A percentile compares a stretch with the other conserved stretches of the same genome.
These are phyloP conservation scores for Thomomys bottae DNA, from an alignment of 2,113 vertebrate species.

Conservation along the genomic window DNA sequence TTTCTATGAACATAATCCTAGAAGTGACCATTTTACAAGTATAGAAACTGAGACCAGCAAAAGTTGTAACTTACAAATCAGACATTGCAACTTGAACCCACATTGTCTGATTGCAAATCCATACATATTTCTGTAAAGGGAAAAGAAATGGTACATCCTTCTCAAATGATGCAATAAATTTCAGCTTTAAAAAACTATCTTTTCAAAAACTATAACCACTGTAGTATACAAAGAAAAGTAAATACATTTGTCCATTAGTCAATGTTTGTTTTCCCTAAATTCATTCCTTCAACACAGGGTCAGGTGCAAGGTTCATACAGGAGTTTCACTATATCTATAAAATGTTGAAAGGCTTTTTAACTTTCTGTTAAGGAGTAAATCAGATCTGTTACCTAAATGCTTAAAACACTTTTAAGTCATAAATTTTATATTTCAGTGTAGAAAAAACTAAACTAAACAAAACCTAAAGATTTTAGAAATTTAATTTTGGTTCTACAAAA, in stretches of 20 bases:
- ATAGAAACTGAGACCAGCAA: constrained; percentile 32
- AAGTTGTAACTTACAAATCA: constrained; percentile 12
- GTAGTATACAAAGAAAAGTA: neutral
- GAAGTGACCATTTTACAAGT: constrained; percentile 36
- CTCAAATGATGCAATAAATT: constrained; percentile 52
- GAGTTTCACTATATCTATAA: constrained; percentile 55
- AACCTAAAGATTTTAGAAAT: constrained; percentile 50
- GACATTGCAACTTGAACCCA: neutral
- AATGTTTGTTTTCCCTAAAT: neutral
- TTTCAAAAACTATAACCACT: neutral
- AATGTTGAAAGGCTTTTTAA: constrained; percentile 68
- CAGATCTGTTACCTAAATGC: constrained; percentile 60
- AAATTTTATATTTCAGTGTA: constrained; percentile 62
- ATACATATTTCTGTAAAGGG: neutral
- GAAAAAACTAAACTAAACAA: constrained; percentile 66
- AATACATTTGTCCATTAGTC: constrained; percentile 14
- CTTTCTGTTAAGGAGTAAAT: constrained; percentile 67
- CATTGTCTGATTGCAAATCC: neutral
- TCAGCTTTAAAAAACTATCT: constrained; percentile 30
- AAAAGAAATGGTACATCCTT: constrained; percentile 16
- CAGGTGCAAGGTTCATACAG: constrained; percentile 15
- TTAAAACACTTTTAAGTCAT: constrained; percentile 52
- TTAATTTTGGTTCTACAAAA: constrained; percentile 50
- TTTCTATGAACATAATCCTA: constrained; percentile 13
- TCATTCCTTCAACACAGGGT: constrained; percentile 30